Percentiles rank a stretch among this genome's conserved stretches.
Conservation (phyloP, 2,888 invertebrate species). For the Cistogaster globosa region DNA sequence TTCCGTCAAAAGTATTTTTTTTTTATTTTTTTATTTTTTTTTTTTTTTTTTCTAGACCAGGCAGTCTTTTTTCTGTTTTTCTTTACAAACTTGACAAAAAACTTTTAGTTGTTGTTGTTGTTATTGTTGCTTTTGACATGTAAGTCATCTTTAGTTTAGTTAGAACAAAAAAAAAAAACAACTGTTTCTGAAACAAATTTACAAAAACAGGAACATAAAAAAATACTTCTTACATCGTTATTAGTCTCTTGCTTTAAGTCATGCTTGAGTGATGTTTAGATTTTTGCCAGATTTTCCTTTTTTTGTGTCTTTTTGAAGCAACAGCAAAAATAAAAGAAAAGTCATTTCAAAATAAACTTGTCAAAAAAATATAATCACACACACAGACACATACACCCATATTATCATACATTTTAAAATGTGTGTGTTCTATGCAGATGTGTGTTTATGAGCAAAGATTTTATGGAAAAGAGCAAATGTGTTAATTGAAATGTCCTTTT, state of each 20-base stretch:
- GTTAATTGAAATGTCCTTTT: conserved; percentile 38
- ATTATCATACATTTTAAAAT: conserved; percentile 7
- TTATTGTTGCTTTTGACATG: conserved; percentile 50
- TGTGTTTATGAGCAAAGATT: neutral
- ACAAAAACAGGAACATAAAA: neutral
- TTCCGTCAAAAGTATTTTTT: conserved; percentile 39
- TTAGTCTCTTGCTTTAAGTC: conserved; percentile 25
- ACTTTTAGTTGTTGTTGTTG: neutral
- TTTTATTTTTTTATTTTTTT: neutral
- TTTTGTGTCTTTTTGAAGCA: neutral
- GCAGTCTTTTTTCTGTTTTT: neutral
- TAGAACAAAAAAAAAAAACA: conserved; percentile 8
- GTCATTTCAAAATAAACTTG: conserved; percentile 41
- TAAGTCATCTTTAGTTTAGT: conserved; percentile 51
- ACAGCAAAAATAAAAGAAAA: conserved; percentile 18
- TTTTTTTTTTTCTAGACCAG: neutral
- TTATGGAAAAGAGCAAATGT: neutral
- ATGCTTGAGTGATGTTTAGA: conserved; percentile 28
- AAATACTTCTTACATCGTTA: neutral
- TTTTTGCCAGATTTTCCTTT: conserved; percentile 7
- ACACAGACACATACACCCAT: conserved; percentile 15
- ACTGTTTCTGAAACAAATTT: conserved; percentile 7
- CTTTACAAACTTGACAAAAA: neutral
- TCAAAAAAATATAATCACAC: conserved; percentile 29
- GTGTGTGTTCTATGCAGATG: conserved; percentile 3